Evolutionary conservation across 2,888 invertebrate genomes (phyloP).

Genomic region (Halictus quadricinctus): DNA sequence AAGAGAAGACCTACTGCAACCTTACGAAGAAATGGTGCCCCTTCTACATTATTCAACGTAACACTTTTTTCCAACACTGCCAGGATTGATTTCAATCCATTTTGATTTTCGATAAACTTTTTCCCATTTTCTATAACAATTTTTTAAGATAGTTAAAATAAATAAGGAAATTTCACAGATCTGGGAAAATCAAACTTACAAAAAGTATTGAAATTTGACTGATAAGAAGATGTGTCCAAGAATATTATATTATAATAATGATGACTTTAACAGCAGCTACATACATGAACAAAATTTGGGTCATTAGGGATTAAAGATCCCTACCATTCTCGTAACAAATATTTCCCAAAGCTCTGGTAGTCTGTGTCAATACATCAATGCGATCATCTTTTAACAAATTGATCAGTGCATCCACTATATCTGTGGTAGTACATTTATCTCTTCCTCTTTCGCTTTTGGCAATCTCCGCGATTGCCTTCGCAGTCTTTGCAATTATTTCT

Average conservation of each 20-base stretch:
- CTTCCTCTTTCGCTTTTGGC: conserved; percentile 91
- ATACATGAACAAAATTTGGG: conserved; percentile 47
- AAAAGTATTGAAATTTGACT: neutral
- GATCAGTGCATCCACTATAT: conserved; percentile 85
- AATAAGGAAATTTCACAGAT: neutral
- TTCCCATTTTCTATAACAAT: conserved; percentile 75
- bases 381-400: conserved; percentile 83
- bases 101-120: conserved; percentile 77
- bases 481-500: conserved; percentile 81
- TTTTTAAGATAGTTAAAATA: conserved; percentile 9
- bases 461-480: conserved; percentile 91
- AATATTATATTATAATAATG: conserved; percentile 21
- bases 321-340: conserved; percentile 93
- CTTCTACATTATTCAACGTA: conserved; percentile 66
- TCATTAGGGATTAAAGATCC: conserved; percentile 43
- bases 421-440: conserved; percentile 86
- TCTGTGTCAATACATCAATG: conserved; percentile 87
- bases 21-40: conserved; percentile 84
- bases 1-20: conserved; percentile 90
- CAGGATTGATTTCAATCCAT: conserved; percentile 83
- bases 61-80: conserved; percentile 72
- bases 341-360: conserved; percentile 93
- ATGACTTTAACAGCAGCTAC: conserved; percentile 39
- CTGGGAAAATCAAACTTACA: neutral
- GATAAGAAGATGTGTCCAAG: neutral